Evolutionary conservation across 2,113 vertebrate genomes (phyloP).

Genomic region (Maccullochella peelii): DNA sequence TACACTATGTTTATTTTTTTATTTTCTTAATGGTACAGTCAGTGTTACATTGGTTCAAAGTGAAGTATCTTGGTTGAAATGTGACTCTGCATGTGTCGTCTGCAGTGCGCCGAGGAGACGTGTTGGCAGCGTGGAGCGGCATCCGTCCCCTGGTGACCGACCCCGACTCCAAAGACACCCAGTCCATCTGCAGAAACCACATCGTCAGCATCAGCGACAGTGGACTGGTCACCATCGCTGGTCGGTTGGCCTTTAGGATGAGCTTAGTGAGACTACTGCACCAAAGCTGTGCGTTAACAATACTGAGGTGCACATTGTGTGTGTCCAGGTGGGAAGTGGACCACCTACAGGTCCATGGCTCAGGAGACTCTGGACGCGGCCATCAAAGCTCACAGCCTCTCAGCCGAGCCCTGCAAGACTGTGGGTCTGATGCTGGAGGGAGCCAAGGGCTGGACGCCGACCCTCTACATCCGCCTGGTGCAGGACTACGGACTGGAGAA

Average conservation of each 20-base stretch:
- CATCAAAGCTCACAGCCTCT: slow-evolving; percentile 84
- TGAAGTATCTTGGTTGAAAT: not conserved
- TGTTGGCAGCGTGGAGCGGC: slow-evolving; percentile 97
- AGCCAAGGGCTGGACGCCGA: slow-evolving; percentile 93
- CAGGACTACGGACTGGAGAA: slow-evolving; percentile 97
- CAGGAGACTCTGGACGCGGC: slow-evolving; percentile 92
- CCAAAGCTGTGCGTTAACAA: not conserved
- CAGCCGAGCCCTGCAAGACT: slow-evolving; percentile 86
- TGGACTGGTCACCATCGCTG: slow-evolving; percentile 95
- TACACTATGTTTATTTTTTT: too few species aligned
- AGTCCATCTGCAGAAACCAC: slow-evolving; percentile 96
- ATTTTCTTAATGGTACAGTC: too few species aligned
- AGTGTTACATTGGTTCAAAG: not conserved
- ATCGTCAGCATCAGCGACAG: slow-evolving; percentile 90
- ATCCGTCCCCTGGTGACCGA: slow-evolving; percentile 97
- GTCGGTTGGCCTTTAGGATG: slow-evolving; percentile 72
- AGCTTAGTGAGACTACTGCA: too few species aligned
- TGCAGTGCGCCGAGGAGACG: slow-evolving; percentile 95
- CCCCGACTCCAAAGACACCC: slow-evolving; percentile 94
- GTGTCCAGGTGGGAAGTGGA: slow-evolving; percentile 95
- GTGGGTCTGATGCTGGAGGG: slow-evolving; percentile 92
- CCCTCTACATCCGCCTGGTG: slow-evolving; percentile 94
- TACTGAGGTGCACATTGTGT: not conserved
- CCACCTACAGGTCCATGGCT: slow-evolving; percentile 96
- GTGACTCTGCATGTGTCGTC: slow-evolving; percentile 10